A percentile compares a stretch with the other conserved stretches of the same genome.
phyloP scores from a whole-genome alignment of 2,113 vertebrate species.

The Laticauda laticaudata region DNA sequence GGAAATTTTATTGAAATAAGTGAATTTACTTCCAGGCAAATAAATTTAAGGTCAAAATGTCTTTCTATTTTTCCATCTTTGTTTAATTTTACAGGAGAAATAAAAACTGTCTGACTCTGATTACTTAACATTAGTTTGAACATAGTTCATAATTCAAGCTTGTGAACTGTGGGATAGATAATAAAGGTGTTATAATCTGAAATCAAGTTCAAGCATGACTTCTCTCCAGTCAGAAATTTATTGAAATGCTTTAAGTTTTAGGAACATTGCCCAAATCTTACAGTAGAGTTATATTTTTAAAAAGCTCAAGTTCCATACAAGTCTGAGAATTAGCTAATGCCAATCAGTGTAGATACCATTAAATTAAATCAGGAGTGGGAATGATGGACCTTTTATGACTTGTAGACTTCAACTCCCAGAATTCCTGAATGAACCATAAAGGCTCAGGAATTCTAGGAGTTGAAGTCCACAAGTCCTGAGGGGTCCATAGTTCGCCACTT shows the following conservation, averaged over 20 bases:
- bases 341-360: background rate
- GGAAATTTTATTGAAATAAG: conserved; percentile 4
- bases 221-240: background rate
- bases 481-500: background rate
- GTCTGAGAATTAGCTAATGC: background rate
- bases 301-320: background rate
- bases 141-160: background rate
- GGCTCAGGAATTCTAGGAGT: background rate
- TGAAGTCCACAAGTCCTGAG: background rate
- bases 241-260: background rate
- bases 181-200: background rate
- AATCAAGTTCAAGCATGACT: background rate
- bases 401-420: background rate
- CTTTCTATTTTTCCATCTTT: conserved; percentile 24
- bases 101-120: background rate
- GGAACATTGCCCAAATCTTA: background rate
- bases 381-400: background rate
- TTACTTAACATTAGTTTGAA: background rate
- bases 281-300: background rate
- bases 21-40: conserved; percentile 16
- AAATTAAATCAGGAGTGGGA: background rate
- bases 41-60: background rate
- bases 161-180: background rate
- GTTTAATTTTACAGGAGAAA: background rate
- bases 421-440: background rate